Base-by-base conservation (phyloP, 2,113 vertebrate species). In the Dasyurus viverrinus region DNA sequence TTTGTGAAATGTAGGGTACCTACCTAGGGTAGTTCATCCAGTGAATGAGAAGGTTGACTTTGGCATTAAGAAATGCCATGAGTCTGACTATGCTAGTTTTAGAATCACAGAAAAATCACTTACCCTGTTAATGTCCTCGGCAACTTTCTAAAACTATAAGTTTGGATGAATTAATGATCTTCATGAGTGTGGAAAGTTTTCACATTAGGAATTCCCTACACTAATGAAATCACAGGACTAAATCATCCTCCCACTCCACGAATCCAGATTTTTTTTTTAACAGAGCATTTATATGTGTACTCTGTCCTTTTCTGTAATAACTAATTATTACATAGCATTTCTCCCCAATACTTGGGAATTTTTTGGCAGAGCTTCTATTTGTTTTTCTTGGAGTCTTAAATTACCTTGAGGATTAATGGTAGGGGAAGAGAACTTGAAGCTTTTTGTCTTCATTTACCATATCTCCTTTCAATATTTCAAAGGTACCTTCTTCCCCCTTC, bases 401-500 rank as follows among this genome's bases (percentile, higher is more conserved):
- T 95, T 68, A 94, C 91, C 53, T 55, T 0, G 46, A 92, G 94
- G 89, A 92, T 19, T 54, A 93, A 54, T 26, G 60, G 48, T 89
- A 95, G 92, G 50, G 84, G 93, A 89, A 95, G 90, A 5, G 9
- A 24, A 19, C 7, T 94, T 89, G 94, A 47, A 93, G 89, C 91
- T 95, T 46, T 36, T 94, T 90, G 95, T 89, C 53, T 68, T 23
- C 90, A 91, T 90, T 92, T 89, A 50, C 89, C 24, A 16, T 50
- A n/a, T 76, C 93, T 48, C 47, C 9, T 96, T 57, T 97, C 54
- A 91, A 8, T 90, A 52, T 96, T 96, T 95, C 90, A 57, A 94
- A 91, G 46, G 55, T 91, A 42, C 57, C 57, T 52, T 52, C 10
- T 52, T 36, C 92, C 92, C 53, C n/a, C 19, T 93, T 68, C 26